These are phyloP conservation scores for Ptychadena robeensis DNA, from an alignment of 2,797 vertebrate genomes.

Conservation along the genomic window DNA sequence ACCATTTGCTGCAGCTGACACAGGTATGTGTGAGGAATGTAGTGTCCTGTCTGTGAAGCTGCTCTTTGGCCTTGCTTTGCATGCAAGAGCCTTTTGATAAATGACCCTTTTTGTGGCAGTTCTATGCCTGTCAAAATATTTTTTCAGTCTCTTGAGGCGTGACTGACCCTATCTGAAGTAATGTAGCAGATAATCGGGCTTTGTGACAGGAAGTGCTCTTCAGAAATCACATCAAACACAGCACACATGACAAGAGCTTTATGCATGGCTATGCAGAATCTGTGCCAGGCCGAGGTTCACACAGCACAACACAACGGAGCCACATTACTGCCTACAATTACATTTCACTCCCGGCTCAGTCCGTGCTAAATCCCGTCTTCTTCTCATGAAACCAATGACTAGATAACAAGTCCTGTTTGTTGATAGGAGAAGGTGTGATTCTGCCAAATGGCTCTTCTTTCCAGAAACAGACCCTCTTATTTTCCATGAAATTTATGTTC, in stretches of 20 bases:
- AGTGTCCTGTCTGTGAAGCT: background rate
- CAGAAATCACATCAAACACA: conserved; percentile 47
- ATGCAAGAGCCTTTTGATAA: conserved; percentile 33
- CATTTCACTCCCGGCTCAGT: conserved; percentile 3
- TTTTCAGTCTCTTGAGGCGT: conserved; percentile 54
- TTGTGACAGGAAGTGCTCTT: conserved; percentile 57
- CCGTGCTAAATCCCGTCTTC: conserved; percentile 8
- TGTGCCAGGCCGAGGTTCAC: conserved; percentile 37
- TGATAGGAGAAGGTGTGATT: background rate
- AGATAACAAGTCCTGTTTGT: background rate
- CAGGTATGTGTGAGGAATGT: conserved; percentile 18
- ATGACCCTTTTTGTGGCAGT: conserved; percentile 50
- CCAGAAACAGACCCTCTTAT: background rate
- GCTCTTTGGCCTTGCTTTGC: conserved; percentile 30
- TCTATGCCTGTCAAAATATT: conserved; percentile 59
- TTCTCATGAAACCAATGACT: conserved; percentile 30
- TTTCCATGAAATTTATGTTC: background rate
- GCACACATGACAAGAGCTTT: conserved; percentile 42
- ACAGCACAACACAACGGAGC: conserved; percentile 32
- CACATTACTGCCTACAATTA: conserved; percentile 33
- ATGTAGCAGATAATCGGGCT: conserved; percentile 58
- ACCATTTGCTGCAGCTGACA: background rate
- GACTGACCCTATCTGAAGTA: conserved; percentile 57
- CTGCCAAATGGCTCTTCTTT: background rate
- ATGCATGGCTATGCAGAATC: conserved; percentile 47